Evolutionary conservation across 2,888 invertebrate species (phyloP), one percentile per base, ranked within the genome.

Genomic region (Camptogramma bilineatum): DNA sequence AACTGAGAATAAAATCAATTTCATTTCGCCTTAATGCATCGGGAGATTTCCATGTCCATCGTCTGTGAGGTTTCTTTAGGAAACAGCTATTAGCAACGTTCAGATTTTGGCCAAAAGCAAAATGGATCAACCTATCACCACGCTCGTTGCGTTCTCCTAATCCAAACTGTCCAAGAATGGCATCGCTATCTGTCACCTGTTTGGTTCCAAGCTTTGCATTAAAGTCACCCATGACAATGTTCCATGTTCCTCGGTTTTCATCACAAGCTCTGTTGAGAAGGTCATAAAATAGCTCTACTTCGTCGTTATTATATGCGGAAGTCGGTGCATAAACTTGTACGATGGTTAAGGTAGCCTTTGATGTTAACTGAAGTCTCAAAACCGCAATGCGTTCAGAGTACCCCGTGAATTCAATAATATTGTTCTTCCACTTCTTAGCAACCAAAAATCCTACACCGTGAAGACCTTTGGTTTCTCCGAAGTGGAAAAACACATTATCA

Each of bases 401-500:
- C 2, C 34, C 34, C 13, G 3, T 9, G 4, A 4, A 7, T 24
- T 48, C n/a, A n/a, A n/a, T n/a, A n/a, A n/a, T n/a, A n/a, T n/a
- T n/a, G n/a, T n/a, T n/a, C n/a, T n/a, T n/a, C 24, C 24, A 24
- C 52, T 52, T 52, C 52, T 52, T 52, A 39, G 52, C 52, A 2
- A 52, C 52, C n/a, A 39, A 0, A 18, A 52, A 52, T 10, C 34
- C 52, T 17, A 39, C 39, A 9, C 52, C 52, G 21, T 52, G 39
- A 0, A 4, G 17, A 4, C 57, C 34, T 0, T 3, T 44, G 0
- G 17, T 39, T 16, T 54, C 28, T 7, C 62, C 66, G 19, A 24
- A 13, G 24, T 62, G 18, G 39, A 31, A 58, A 47, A 66, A 59
- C 17, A 66, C 28, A 28, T n/a, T 48, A 8, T 61, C 31, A 1